phyloP scores from a whole-genome alignment of 2,888 invertebrate species.

The Pseudococcus longispinus region DNA sequence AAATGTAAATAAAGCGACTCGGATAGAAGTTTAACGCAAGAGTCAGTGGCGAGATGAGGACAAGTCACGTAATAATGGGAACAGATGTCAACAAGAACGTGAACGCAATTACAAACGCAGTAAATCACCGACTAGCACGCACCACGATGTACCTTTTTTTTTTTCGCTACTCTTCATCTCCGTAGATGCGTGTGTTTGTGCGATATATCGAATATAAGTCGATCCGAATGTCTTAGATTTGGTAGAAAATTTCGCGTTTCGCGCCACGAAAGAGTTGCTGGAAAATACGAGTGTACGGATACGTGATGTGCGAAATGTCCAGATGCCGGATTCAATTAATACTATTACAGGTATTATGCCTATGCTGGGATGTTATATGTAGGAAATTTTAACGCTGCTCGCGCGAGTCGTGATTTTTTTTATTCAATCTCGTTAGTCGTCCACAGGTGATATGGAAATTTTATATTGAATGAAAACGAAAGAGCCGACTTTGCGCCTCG shows the following conservation, averaged over 20 bases:
- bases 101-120: slow-evolving; percentile 39
- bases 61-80: slow-evolving; percentile 39
- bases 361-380: not conserved
- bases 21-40: slow-evolving; percentile 39
- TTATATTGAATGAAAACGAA: slow-evolving; percentile 48
- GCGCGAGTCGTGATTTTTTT: slow-evolving; percentile 30
- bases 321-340: slow-evolving; percentile 11
- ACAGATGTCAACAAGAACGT: slow-evolving; percentile 38
- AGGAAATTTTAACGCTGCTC: not conserved
- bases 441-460: slow-evolving; percentile 47
- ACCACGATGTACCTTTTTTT: slow-evolving; percentile 31
- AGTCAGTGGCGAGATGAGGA: slow-evolving; percentile 38
- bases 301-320: not conserved
- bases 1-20: slow-evolving; percentile 30
- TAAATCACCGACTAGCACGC: slow-evolving; percentile 39
- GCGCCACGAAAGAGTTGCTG: not conserved
- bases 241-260: not conserved
- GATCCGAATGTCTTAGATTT: not conserved
- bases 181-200: not conserved
- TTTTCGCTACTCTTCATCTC: not conserved
- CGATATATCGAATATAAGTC: not conserved
- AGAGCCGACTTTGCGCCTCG: slow-evolving; percentile 43
- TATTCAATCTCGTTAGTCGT: slow-evolving; percentile 24
- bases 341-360: not conserved
- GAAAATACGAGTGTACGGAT: not conserved